A percentile compares a stretch with the other conserved stretches of the same genome.
These are phyloP conservation scores for Pyrrhosoma nymphula DNA, from an alignment of 2,888 invertebrate genomes.

Conservation along the genomic window DNA sequence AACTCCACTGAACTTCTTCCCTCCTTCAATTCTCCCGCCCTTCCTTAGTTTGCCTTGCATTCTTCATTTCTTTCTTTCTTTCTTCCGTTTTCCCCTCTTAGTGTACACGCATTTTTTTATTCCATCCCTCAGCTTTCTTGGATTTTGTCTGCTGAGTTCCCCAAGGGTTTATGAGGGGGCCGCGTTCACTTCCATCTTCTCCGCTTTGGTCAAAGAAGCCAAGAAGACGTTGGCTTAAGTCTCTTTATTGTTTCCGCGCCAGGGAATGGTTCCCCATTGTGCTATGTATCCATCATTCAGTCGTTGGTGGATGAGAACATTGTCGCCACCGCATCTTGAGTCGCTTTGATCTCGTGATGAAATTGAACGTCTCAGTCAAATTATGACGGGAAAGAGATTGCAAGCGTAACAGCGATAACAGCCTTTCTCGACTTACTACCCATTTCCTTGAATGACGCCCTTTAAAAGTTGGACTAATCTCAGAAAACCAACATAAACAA, in stretches of 20 bases:
- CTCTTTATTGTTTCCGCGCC: background rate
- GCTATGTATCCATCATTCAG: background rate
- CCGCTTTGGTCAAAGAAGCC: background rate
- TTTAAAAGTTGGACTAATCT: too few species aligned
- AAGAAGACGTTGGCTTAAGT: background rate
- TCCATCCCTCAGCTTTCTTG: background rate
- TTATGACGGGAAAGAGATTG: too few species aligned
- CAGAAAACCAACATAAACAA: too few species aligned
- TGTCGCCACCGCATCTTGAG: too few species aligned
- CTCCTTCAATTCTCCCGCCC: background rate
- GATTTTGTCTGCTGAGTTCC: background rate
- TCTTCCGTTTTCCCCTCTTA: background rate
- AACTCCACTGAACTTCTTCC: background rate
- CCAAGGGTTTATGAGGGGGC: background rate
- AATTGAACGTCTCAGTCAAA: background rate
- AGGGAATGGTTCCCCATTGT: background rate
- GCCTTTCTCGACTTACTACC: too few species aligned
- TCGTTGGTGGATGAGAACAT: background rate
- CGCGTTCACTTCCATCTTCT: background rate
- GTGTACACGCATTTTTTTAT: background rate
- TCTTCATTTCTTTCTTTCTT: constrained; percentile 1
- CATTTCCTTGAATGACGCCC: too few species aligned
- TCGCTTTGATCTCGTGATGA: background rate
- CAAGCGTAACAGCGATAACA: too few species aligned
- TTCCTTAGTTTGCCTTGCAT: background rate